These are phyloP conservation scores for Tragulus kanchil DNA, from an alignment of 2,113 vertebrate species.

Conservation along the genomic window DNA sequence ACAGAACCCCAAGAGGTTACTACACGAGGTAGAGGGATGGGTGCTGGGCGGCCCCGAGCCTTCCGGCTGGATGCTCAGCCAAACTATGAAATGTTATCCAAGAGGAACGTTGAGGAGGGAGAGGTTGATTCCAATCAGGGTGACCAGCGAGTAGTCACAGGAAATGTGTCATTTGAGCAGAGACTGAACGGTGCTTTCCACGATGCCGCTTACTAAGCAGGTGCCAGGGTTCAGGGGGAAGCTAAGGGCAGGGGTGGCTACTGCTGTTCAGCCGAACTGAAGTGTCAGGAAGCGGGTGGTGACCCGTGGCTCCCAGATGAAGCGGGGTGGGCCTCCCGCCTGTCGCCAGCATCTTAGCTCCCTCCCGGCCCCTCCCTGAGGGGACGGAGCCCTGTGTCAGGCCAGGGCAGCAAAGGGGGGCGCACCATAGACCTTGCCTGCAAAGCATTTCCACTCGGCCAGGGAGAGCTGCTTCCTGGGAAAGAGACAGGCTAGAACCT, in stretches of 20 bases:
- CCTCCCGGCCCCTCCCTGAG: accelerated
- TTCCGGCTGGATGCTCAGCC: background rate
- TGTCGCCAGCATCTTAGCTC: background rate
- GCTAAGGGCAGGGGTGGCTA: background rate
- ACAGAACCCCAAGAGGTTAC: too few species aligned
- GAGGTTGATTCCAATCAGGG: background rate
- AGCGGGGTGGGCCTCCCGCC: accelerated
- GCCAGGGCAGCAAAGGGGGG: too few species aligned
- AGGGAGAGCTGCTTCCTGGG: background rate
- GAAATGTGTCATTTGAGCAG: background rate
- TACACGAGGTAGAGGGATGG: background rate
- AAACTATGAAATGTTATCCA: accelerated
- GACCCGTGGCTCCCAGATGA: background rate
- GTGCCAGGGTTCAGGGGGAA: background rate
- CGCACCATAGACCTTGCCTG: accelerated
- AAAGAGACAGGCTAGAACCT: background rate
- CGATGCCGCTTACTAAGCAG: background rate
- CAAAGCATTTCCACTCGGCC: accelerated
- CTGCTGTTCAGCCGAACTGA: accelerated
- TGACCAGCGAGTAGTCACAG: background rate
- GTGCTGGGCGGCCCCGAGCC: background rate
- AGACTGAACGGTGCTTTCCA: background rate
- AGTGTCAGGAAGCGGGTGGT: background rate
- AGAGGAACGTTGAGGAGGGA: background rate
- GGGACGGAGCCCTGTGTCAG: background rate